These are phyloP conservation scores for Sinotaia quadrata DNA, from an alignment of 2,888 invertebrate species.

Conservation along the genomic window DNA sequence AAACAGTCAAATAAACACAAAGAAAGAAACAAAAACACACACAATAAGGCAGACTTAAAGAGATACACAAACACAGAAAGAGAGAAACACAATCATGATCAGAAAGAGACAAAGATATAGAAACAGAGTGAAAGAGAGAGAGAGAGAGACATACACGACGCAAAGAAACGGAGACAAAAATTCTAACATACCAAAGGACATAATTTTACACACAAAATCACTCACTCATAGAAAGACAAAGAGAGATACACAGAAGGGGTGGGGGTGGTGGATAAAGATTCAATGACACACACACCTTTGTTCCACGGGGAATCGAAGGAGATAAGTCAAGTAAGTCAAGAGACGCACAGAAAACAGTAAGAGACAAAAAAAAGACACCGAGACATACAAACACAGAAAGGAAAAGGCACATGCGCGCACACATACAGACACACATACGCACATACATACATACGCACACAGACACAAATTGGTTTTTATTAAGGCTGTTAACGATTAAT, in stretches of 20 bases:
- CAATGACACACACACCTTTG: neutral
- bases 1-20: slow-evolving; percentile 6
- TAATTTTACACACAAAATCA: no score
- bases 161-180: neutral
- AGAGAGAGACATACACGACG: neutral
- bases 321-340: no score
- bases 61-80: neutral
- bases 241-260: neutral
- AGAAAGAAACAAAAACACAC: neutral
- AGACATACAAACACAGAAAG: neutral
- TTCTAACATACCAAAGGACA: neutral
- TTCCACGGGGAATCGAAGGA: no score
- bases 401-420: neutral
- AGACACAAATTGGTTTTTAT: no score
- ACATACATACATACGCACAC: no score
- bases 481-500: no score
- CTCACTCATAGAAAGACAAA: neutral
- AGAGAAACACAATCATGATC: neutral
- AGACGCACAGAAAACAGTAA: no score
- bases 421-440: no score
- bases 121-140: neutral
- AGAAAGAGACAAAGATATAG: no score
- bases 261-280: neutral
- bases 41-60: neutral
- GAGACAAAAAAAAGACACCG: neutral